Evolutionary conservation across 2,113 vertebrate species (phyloP).

Genomic region (Trematocara macrostoma): DNA sequence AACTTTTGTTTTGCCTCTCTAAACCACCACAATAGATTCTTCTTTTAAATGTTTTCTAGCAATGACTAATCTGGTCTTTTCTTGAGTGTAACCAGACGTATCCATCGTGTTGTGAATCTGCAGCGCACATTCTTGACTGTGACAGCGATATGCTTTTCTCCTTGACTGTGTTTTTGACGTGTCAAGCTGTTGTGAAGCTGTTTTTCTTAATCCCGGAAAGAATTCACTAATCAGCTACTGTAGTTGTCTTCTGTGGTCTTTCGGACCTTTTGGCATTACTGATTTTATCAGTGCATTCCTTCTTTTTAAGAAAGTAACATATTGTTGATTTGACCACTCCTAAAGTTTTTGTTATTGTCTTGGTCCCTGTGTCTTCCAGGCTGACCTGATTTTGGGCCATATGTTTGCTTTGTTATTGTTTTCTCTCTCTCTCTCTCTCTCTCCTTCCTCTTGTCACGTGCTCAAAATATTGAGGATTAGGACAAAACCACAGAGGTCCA

Average conservation of each 20-base stretch:
- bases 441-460: neutral
- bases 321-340: neutral
- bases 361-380: neutral
- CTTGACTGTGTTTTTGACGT: neutral
- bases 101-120: neutral
- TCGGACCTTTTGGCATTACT: neutral
- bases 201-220: neutral
- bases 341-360: neutral
- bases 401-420: neutral
- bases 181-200: neutral
- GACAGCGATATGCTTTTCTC: neutral
- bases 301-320: neutral
- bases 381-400: neutral
- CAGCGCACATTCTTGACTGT: neutral
- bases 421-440: neutral
- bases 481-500: no score
- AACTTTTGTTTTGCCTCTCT: neutral
- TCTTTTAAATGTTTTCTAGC: neutral
- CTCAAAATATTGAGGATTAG: no score
- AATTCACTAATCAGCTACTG: neutral
- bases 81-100: neutral
- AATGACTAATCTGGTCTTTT: neutral
- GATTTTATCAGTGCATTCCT: neutral
- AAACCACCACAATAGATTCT: neutral
- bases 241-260: neutral